Evolutionary conservation across 1,140 invertebrate species (phyloP), one percentile per base, ranked within the genome.

Genomic region (Saccostrea cuccullata): DNA sequence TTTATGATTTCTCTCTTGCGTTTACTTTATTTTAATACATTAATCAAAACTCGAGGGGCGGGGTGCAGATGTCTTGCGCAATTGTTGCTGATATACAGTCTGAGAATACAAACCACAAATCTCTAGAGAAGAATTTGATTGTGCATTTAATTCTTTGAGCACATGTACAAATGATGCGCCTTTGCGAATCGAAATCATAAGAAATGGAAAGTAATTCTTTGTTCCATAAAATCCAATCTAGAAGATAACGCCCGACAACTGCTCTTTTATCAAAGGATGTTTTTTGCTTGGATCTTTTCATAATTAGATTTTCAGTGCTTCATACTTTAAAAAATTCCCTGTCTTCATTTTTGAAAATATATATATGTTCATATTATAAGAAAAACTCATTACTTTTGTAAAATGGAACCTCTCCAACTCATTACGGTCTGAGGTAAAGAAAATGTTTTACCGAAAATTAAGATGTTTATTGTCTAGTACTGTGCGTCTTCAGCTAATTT

Each of bases 211-310:
- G 60, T 15, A 0, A 77, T 26, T 77, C 70, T 77, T 77, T 36
- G 70, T 36, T 77, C 12, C 26, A 30, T 77, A 30, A 77, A 26
- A 77, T 77, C 26, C 70, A 36, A 30, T 77, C 70, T 77, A 30
- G 70, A 26, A 47, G 70, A 36, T 36, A 77, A 77, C 13, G 11
- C 30, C 60, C 15, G 26, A 12, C 70, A 77, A 77, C 70, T 36
- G 70, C 36, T 77, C 23, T 36, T 15, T 77, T 77, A 77, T 77
- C 70, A 77, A 77, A 77, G 15, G 70, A 77, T 15, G 26, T 30
- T 30, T 30, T 77, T 30, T 23, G 8, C 60, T 77, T 77, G 26
- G 70, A 77, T 77, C 67, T 23, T 36, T 9, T 77, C 11, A 77
- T 15, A 30, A 36, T 12, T 15, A 36, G 70, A 77, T 77, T 77